Evolutionary conservation across 2,113 vertebrate genomes (phyloP), one percentile per base, ranked within the genome.

Genomic region (Pseudonaja textilis): DNA sequence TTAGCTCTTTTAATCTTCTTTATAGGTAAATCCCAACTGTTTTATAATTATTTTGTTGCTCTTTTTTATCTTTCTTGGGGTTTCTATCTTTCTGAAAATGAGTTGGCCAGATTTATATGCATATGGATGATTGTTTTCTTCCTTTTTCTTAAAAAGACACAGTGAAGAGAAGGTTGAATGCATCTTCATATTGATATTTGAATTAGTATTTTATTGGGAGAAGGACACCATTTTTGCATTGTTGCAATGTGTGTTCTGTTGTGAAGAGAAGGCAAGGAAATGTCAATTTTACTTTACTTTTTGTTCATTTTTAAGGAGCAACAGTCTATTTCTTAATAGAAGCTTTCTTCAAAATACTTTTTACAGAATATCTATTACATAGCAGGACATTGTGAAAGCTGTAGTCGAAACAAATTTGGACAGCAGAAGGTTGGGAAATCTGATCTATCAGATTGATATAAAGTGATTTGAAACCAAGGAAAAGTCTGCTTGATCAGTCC

Each of bases 1-100:
- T 97, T 95, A 96, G 95, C 86, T 88, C 93, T 95, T 96, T 96
- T 96, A 97, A 96, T 96, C 95, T 96, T 95, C 94, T 90, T 96
- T 94, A 47, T 0, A 93, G 88, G 91, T 89, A 96, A 97, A 95
- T 96, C 95, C 93, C 95, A 93, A 22, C 61, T 95, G 95, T 55
- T 89, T 7, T 87, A 93, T 96, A 96, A 97, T 97, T 95, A 95
- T 96, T 97, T 95, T 95, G 92, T 94, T 96, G 74, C 94, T 96
- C 85, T 93, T 94, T 93, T 91, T 94, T 95, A 95, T 91, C 90
- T 93, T 85, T 92, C 85, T 93, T 87, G 42, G 54, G 85, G 91
- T 94, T 94, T 69, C 90, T 90, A 47, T 90, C 56, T 92, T 95
- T 64, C 88, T 34, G 91, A 87, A 92, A 91, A 93, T 89, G 88